Percentiles rank a stretch among this genome's conserved stretches.
These are phyloP conservation scores for Lymantria monacha DNA, from an alignment of 2,888 invertebrate species.

Conservation along the genomic window DNA sequence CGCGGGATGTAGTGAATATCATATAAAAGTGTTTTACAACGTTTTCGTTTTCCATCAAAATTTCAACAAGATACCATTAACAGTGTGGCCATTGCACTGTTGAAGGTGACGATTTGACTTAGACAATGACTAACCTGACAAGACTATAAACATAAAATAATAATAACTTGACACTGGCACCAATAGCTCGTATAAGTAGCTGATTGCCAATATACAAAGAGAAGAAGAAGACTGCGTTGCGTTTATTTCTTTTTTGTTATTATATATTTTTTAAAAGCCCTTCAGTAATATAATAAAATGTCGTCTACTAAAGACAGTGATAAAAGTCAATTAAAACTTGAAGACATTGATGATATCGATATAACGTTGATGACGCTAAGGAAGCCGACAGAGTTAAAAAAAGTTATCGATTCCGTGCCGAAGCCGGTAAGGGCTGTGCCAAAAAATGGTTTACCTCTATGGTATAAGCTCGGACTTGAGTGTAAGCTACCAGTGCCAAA, in stretches of 20 bases:
- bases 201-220: no score
- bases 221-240: no score
- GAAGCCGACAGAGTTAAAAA: slow-evolving; percentile 71
- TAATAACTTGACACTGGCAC: no score
- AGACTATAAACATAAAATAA: no score
- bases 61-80: no score
- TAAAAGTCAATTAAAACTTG: slow-evolving; percentile 39
- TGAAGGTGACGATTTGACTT: no score
- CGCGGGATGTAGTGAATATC: no score
- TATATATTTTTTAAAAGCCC: slow-evolving; percentile 25
- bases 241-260: slow-evolving; percentile 36
- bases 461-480: slow-evolving; percentile 78
- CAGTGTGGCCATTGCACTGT: no score
- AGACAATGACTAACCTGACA: no score
- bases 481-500: slow-evolving; percentile 78
- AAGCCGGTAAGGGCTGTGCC: slow-evolving; percentile 72
- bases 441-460: slow-evolving; percentile 75
- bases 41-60: no score
- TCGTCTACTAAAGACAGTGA: slow-evolving; percentile 25
- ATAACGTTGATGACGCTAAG: slow-evolving; percentile 66
- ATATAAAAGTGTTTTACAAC: no score
- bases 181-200: no score
- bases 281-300: slow-evolving; percentile 28
- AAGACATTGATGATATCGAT: slow-evolving; percentile 53
- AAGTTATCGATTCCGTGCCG: slow-evolving; percentile 72